Evolutionary conservation across 2,888 invertebrate genomes (phyloP), one percentile per base, ranked within the genome.

Genomic region (Mythimna albipuncta): DNA sequence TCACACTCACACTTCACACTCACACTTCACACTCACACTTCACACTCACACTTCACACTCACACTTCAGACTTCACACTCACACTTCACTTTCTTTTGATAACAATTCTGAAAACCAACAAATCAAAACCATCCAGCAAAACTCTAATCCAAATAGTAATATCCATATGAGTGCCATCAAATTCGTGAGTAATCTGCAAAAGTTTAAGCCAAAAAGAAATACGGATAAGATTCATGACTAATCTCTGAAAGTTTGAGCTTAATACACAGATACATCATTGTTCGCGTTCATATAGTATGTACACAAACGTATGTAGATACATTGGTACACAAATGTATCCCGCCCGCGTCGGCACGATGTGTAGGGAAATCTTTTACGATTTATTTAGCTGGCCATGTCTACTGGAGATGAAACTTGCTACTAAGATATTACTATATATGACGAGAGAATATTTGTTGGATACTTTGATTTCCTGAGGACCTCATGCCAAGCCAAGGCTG

Each of bases 291-390:
- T 54, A 13, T 50, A 54, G 38, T n/a, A 10, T 64, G 38, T 64
- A 64, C 19, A 44, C 35, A n/a, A 35, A 10, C 44, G 26, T 70
- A 32, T 73, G 44, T 19, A 50, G 32, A n/a, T 65, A 21, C 13
- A n/a, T 16, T 59, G 26, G 26, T 64, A 59, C 21, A 44, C 38
- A n/a, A n/a, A 19, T 52, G 26, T 65, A 69, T 57, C 67, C 32
- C 62, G 38, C 13, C 64, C 44, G 59, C n/a, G 69, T 64, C 61
- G 9, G 66, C 54, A 10, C 47, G 61, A 69, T 35, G 13, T 64
- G 67, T 64, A 61, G 41, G 72, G 64, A 80, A 66, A 84, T 81
- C 65, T 70, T 69, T n/a, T 61, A 68, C 75, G 77, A 81, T 84
- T 84, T 73, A 82, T 81, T 69, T 77, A 69, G 38, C 26, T 55